A percentile compares a stretch with the other conserved stretches of the same genome.
Conservation (phyloP, 2,888 invertebrate genomes). For the Entomobrya multifasciata region DNA sequence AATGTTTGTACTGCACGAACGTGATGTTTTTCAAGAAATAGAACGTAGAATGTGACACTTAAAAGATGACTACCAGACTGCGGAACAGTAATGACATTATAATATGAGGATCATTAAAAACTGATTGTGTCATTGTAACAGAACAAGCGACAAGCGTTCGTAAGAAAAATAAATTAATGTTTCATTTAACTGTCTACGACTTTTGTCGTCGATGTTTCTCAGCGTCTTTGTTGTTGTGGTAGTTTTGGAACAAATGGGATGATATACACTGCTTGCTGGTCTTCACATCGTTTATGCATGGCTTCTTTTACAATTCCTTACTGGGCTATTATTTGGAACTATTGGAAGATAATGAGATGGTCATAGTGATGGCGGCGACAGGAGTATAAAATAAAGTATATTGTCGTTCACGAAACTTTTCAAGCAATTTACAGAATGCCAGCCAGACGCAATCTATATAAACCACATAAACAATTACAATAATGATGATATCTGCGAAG, state of each 20-base stretch:
- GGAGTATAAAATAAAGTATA: too few relatives aligned
- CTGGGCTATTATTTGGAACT: too few relatives aligned
- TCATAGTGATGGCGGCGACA: too few relatives aligned
- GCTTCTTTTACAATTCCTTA: too few relatives aligned
- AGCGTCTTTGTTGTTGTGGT: background rate
- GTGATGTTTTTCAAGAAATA: slow-evolving; percentile 11
- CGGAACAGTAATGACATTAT: background rate
- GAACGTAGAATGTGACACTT: background rate
- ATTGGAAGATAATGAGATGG: too few relatives aligned
- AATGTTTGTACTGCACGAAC: background rate
- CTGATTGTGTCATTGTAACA: slow-evolving; percentile 13
- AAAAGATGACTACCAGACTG: background rate
- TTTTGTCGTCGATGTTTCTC: background rate
- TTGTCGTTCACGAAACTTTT: too few relatives aligned
- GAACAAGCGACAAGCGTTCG: background rate
- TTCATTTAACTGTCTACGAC: background rate
- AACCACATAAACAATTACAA: too few relatives aligned
- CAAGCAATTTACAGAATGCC: too few relatives aligned
- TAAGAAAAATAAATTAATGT: slow-evolving; percentile 17
- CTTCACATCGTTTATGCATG: too few relatives aligned
- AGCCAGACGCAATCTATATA: too few relatives aligned
- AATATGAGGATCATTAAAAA: slow-evolving; percentile 38
- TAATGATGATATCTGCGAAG: background rate
- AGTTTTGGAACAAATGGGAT: too few relatives aligned
- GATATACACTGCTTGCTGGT: too few relatives aligned